Base-by-base conservation (phyloP, 2,797 vertebrate species). In the Myiotriccus ornatus region DNA sequence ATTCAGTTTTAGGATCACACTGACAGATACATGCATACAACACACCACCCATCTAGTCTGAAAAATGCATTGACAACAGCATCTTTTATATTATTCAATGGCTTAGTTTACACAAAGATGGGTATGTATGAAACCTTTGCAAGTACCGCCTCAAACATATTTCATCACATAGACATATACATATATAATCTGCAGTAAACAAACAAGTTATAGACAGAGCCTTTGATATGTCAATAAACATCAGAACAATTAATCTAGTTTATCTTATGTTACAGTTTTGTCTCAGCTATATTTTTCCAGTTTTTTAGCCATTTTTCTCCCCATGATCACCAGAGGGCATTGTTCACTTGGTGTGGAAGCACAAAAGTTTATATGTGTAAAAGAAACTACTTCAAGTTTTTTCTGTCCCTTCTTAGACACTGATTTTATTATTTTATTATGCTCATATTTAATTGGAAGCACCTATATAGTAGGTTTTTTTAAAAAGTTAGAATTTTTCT, bases 311-410 rank as follows among this genome's bases (percentile, higher is more conserved):
- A 6, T 65, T 92, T 90, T 91, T 46, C 52, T 71, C 27, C 24
- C 49, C 55, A 57, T 24, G 43, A 24, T 82, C 77, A 93, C 50
- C 49, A 96, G 89, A 94, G 84, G 55, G 70, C 89, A 89, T 75
- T 57, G 30, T 50, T 92, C n/a, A 52, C 39, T 55, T 4, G 7
- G 27, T 44, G 84, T 68, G 34, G 19, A 78, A 70, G 41, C 70
- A 79, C 57, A 5, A 3, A 14, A 41, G 3, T 37, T 57, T 39
- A 5, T 39, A 24, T 3, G 30, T 50, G 6, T 18, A 24, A 46
- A 8, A 13, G 15, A 74, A 16, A 11, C 9, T 28, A 28, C 17
- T 39, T 21, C 16, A 63, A 39, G 28, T 17, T 74, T 83, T 55
- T 44, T 67, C 32, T 84, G 14, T 59, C 14, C 28, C 23, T 16